phyloP scores from a whole-genome alignment of 2,888 invertebrate species.

The Mythimna pallens region DNA sequence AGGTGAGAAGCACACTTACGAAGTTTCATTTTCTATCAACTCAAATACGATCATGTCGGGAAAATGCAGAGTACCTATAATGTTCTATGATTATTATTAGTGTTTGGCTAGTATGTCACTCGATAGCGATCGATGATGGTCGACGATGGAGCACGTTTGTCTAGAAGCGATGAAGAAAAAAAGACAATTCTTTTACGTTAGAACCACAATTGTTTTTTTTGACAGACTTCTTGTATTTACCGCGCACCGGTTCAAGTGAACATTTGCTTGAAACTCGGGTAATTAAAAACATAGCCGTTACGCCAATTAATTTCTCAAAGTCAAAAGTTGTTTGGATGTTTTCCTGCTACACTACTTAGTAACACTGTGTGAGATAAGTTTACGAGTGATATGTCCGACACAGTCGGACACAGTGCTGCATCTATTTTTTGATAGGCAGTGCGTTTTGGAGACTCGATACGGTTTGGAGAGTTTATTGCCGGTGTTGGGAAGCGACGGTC shows the following conservation, averaged over 20 bases:
- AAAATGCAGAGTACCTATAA: too few species aligned
- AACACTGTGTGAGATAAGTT: conserved; percentile 53
- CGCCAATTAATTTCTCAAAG: conserved; percentile 89
- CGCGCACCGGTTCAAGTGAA: conserved; percentile 62
- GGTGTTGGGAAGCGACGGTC: conserved; percentile 72
- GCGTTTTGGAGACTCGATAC: conserved; percentile 79
- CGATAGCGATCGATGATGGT: not conserved
- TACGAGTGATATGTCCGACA: conserved; percentile 11
- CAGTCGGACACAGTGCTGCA: conserved; percentile 56
- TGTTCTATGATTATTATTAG: too few species aligned
- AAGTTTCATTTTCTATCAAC: not conserved
- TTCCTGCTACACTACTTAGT: conserved; percentile 65
- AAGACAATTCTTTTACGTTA: not conserved
- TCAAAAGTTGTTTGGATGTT: conserved; percentile 78
- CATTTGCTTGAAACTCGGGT: conserved; percentile 74
- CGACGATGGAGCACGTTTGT: not conserved
- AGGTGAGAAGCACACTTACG: not conserved
- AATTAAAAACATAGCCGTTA: conserved; percentile 86
- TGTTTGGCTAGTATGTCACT: not conserved
- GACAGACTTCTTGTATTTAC: conserved; percentile 47
- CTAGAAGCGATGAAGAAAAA: too few species aligned
- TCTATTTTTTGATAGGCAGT: conserved; percentile 33
- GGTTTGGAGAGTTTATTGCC: conserved; percentile 80
- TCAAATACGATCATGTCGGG: too few species aligned
- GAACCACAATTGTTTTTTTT: not conserved